Evolutionary conservation across 2,113 vertebrate species (phyloP).

Genomic region (Prionailurus viverrinus): DNA sequence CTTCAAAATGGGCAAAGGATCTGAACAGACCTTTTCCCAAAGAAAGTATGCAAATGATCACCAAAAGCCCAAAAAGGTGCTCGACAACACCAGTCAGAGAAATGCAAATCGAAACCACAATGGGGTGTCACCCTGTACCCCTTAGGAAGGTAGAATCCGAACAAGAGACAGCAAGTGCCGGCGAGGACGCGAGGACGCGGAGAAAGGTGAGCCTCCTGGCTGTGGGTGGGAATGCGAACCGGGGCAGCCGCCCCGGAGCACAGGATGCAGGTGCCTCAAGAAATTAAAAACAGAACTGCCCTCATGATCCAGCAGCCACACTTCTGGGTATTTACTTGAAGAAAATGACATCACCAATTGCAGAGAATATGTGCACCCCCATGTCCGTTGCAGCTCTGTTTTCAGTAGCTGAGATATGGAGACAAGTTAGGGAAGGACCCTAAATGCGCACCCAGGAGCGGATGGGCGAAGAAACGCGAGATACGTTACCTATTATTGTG

Average conservation of each 20-base stretch:
- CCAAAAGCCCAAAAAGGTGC: background rate
- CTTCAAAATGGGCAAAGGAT: background rate
- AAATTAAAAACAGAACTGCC: background rate
- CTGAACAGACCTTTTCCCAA: background rate
- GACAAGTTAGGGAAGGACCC: no score
- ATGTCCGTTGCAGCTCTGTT: background rate
- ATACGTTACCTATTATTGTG: background rate
- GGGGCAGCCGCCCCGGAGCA: background rate
- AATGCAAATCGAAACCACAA: background rate
- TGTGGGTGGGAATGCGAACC: background rate
- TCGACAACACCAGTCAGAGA: background rate
- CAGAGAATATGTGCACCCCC: no score
- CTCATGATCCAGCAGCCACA: background rate
- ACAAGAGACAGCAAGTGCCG: background rate
- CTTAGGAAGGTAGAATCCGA: background rate
- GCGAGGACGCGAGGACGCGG: background rate
- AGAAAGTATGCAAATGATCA: background rate
- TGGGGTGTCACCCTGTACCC: background rate
- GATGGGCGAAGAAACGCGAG: no score
- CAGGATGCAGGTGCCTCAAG: no score
- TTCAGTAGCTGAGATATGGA: no score
- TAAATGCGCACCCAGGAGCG: background rate
- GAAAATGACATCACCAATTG: background rate
- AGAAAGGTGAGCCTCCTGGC: background rate
- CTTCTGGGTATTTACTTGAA: background rate